Evolutionary conservation across 2,797 vertebrate genomes (phyloP).

Genomic region (Melopsittacus undulatus): DNA sequence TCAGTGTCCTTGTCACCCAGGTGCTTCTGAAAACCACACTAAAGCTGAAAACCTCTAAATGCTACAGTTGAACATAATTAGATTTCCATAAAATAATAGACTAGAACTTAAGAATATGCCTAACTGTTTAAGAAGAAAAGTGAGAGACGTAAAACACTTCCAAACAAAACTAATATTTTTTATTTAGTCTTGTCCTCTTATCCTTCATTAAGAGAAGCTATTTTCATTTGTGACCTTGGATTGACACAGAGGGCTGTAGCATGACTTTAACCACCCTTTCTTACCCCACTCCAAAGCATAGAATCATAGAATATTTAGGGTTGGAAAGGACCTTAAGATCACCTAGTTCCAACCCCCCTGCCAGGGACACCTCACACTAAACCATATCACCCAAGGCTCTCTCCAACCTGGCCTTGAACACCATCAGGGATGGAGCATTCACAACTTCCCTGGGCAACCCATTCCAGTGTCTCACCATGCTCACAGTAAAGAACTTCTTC

Average conservation of each 20-base stretch:
- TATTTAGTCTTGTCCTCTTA: constrained; percentile 29
- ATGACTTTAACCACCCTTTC: neutral
- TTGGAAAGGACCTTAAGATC: no score
- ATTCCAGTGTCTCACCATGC: no score
- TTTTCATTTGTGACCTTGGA: neutral
- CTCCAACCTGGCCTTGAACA: no score
- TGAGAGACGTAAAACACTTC: neutral
- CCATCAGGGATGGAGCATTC: no score
- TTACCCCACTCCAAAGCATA: neutral
- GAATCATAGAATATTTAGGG: no score
- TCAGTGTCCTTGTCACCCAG: neutral
- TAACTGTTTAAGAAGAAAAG: neutral
- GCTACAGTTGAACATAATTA: neutral
- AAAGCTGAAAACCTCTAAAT: neutral
- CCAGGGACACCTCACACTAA: no score
- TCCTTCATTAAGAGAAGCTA: neutral
- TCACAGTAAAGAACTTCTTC: no score
- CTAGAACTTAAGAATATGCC: neutral
- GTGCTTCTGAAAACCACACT: neutral
- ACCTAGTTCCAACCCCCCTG: no score
- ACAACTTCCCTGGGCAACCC: no score
- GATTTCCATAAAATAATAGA: neutral
- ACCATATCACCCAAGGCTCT: no score
- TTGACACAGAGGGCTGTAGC: neutral
- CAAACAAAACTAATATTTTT: constrained; percentile 21